Base-by-base conservation (phyloP, 1,140 invertebrate genomes). In the Drosophila miranda region DNA sequence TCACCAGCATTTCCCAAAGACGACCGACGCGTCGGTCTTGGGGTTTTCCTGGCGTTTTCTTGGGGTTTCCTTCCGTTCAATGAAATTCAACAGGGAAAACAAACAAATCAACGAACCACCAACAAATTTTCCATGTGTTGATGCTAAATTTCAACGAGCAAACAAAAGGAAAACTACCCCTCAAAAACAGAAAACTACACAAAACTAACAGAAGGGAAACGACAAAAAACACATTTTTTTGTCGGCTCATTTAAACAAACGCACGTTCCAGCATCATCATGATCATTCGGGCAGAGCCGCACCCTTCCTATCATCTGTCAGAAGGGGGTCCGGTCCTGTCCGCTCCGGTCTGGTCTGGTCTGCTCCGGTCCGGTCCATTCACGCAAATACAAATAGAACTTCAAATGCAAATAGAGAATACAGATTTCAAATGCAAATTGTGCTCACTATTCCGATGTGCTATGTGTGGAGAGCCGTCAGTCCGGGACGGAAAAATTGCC, bases 181-280 rank as follows among this genome's bases (percentile, higher is more conserved):
- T 23, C 59, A 58, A 70, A 57, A 61, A 28, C 26, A 30, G 13
- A 78, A 62, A 78, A 57, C 50, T 66, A 60, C 28, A 23, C 30
- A 61, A 78, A 78, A 61, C 60, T 51, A 52, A 50, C 57, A 60
- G 34, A 61, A 84, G 79, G 68, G 21, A 38, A 56, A 48, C 41
- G 52, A 49, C 52, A 75, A 79, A 75, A 73, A 73, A 34, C 16
- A 26, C 23, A 53, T 38, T 69, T 62, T 69, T 78, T 74, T 26
- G 23, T 26, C 52, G 48, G 64, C 81, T 86, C 81, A 84, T 84
- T 84, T 80, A 54, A 56, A 76, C 80, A 84, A 80, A 70, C 73
- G 77, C 77, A 77, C 73, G 58, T 69, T 75, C 51, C 59, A 52
- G 50, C 58, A 50, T 48, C 61, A 59, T 49, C 49, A 76, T 67